phyloP scores from a whole-genome alignment of 2,113 vertebrate species.

The Pteropus alecto region DNA sequence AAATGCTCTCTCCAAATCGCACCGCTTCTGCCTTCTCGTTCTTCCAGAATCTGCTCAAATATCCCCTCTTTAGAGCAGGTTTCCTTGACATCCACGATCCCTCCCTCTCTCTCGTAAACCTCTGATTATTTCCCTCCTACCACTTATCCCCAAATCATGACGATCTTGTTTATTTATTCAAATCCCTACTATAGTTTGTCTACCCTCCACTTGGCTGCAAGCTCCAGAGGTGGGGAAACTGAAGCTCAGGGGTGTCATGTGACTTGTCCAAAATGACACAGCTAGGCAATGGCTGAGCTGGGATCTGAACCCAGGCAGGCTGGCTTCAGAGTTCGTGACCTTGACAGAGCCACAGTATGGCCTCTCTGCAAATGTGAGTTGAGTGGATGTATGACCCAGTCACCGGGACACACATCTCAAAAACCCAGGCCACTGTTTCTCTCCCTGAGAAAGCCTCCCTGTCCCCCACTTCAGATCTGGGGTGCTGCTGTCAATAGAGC shows the following conservation, averaged over 20 bases:
- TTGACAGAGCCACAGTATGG: accelerated
- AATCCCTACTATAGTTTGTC: background rate
- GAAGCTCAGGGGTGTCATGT: background rate
- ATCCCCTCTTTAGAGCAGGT: background rate
- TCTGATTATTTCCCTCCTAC: background rate
- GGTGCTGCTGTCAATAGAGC: background rate
- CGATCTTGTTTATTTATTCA: background rate
- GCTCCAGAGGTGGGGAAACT: background rate
- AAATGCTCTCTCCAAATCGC: background rate
- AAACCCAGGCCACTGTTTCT: background rate
- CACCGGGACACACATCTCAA: background rate
- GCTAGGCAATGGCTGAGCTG: background rate
- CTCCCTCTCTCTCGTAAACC: background rate
- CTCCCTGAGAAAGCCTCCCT: background rate
- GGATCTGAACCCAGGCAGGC: background rate
- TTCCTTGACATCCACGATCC: background rate
- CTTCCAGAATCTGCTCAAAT: background rate
- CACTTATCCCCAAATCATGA: background rate
- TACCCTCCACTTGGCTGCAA: background rate
- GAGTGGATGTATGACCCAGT: accelerated
- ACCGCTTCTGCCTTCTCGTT: background rate
- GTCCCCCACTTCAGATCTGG: accelerated
- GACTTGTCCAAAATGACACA: background rate
- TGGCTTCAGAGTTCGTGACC: background rate
- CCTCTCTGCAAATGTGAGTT: background rate